These are phyloP conservation scores for Ciconia nigra DNA, from an alignment of 2,797 vertebrate species.

Conservation along the genomic window DNA sequence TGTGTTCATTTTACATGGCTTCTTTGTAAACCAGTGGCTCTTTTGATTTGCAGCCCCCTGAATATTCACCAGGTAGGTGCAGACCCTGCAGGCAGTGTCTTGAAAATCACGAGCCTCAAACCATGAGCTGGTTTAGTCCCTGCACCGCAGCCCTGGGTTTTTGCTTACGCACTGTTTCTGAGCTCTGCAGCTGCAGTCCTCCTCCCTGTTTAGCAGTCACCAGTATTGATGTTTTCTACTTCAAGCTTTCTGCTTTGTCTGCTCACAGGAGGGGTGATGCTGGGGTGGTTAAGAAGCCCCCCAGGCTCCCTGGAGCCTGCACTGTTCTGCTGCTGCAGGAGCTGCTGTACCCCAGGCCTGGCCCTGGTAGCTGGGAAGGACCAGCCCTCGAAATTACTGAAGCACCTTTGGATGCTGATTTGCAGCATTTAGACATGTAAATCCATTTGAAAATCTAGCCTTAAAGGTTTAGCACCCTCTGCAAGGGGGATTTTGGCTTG, in stretches of 20 bases:
- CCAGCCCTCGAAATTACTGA: not conserved
- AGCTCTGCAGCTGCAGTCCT: constrained; percentile 45
- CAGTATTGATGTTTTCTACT: not conserved
- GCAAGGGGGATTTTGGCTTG: not conserved
- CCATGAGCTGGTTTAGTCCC: not conserved
- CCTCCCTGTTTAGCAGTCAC: not conserved
- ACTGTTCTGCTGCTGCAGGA: not conserved
- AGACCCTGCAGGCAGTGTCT: not conserved
- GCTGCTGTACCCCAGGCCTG: not conserved
- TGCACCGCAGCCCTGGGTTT: not conserved
- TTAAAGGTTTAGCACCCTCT: not conserved
- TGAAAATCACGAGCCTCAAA: not conserved
- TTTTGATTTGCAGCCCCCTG: not conserved
- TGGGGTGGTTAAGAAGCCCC: not conserved
- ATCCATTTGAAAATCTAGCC: not conserved
- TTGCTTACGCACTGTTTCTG: constrained; percentile 9
- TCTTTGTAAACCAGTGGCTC: not conserved
- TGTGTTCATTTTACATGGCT: not conserved
- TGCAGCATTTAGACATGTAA: not conserved
- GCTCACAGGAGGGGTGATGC: not conserved
- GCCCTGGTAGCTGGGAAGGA: not conserved
- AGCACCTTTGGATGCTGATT: not conserved
- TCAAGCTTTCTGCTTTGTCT: constrained; percentile 13
- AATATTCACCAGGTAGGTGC: not conserved
- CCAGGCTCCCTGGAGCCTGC: not conserved